Evolutionary conservation across 2,888 invertebrate genomes (phyloP), one percentile per base, ranked within the genome.

Genomic region (Caenorhabditis wallacei): DNA sequence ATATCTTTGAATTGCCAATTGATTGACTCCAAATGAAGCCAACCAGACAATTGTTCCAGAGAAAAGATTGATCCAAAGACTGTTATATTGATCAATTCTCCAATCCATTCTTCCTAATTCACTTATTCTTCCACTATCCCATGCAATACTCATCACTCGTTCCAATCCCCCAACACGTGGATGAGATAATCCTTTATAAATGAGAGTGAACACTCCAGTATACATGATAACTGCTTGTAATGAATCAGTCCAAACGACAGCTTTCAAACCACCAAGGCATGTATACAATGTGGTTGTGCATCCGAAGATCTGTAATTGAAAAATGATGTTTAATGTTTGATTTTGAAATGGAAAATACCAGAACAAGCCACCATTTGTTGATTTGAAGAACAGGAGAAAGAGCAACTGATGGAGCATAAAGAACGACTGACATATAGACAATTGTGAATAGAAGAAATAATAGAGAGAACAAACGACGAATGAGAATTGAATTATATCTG

Each of bases 11-110:
- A 90, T 90, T 1, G 89, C 88, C 53, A 89, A 51, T 66, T 90
- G 89, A 80, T 90, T 90, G 10, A 90, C 89, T 22, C 88, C 88
- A 66, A 90, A 90, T 3, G 89, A 87, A 0, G 89, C 89, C 24
- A 89, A 81, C 89, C 90, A 90, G 4, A 86, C 85, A 18, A 89
- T 83, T 10, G 89, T 89, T 20, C 89, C 90, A 20, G 87, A 82
- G 74, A 87, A 72, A 8, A 89, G 37, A 76, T 89, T 89, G 64
- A 89, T 89, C 90, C 90, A 90, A 16, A 89, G 59, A 46, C 84
- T 84, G 76, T 89, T 89, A 79, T 90, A 89, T 86, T 90, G 84
- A 53, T 85, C 84, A 7, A 88, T 72, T 43, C 84, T 59, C 82
- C 82, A 85, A 51, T 87, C 82, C 35, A 85, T 63, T 54, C 87